Percentiles rank a stretch among this genome's conserved stretches.
Evolutionary conservation across 2,888 invertebrate genomes (phyloP).

Genomic region (Tupiocoris notatus): DNA sequence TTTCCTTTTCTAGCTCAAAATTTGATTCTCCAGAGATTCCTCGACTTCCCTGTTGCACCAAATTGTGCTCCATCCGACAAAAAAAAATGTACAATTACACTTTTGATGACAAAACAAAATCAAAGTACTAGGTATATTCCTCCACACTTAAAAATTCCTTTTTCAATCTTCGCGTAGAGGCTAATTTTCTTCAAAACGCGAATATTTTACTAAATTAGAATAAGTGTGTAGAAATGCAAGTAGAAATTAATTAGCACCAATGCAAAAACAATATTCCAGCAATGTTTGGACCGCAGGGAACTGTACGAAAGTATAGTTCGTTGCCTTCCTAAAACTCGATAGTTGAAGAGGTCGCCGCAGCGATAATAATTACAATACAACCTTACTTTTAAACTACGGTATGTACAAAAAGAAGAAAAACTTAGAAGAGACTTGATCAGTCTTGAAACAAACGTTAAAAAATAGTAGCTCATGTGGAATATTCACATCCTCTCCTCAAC

Average conservation of each 20-base stretch:
- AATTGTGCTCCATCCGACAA: too few species aligned
- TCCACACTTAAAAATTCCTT: too few species aligned
- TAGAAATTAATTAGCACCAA: slow-evolving; percentile 37
- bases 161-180: too few species aligned
- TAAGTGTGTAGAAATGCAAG: slow-evolving; percentile 31
- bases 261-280: not conserved
- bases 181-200: too few species aligned
- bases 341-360: too few species aligned
- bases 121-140: too few species aligned
- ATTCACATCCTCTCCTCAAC: not conserved
- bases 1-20: not conserved
- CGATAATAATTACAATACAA: slow-evolving; percentile 13
- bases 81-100: too few species aligned
- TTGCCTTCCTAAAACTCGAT: not conserved
- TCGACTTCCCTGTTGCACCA: not conserved
- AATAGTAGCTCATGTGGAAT: slow-evolving; percentile 6
- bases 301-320: slow-evolving; percentile 3
- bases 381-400: slow-evolving; percentile 8
- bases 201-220: not conserved
- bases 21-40: not conserved
- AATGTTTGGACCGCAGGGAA: too few species aligned
- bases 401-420: slow-evolving; percentile 28
- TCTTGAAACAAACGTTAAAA: slow-evolving; percentile 18
- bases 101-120: too few species aligned
- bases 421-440: slow-evolving; percentile 29